A percentile compares a stretch with the other conserved stretches of the same genome.
phyloP scores from a whole-genome alignment of 2,113 vertebrate species.

The Laticauda laticaudata region DNA sequence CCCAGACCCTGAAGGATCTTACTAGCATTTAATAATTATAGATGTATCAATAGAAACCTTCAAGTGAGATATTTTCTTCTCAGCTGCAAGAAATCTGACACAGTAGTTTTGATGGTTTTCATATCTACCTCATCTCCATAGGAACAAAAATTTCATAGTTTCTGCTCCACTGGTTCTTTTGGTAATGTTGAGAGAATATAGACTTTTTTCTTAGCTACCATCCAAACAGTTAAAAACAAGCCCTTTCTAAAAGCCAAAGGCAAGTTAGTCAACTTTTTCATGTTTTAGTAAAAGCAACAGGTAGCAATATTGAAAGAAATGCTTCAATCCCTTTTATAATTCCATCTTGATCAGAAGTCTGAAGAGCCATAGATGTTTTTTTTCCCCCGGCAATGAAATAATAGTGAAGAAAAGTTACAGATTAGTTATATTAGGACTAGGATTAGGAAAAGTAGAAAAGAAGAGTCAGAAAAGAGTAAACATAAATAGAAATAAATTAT shows the following conservation, averaged over 20 bases:
- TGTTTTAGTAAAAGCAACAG: background rate
- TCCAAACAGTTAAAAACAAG: background rate
- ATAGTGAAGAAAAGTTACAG: background rate
- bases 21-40: background rate
- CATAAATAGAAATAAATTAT: background rate
- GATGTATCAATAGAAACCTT: background rate
- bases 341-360: background rate
- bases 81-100: background rate
- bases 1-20: background rate
- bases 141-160: background rate
- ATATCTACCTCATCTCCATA: background rate
- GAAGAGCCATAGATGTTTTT: background rate
- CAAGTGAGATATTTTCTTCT: background rate
- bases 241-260: background rate
- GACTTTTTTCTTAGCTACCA: background rate
- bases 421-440: background rate
- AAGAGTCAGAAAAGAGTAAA: background rate
- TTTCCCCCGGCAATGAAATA: background rate
- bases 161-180: background rate
- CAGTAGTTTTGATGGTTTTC: background rate
- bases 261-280: background rate
- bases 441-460: background rate
- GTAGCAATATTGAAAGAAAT: background rate
- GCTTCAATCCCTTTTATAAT: background rate
- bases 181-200: background rate